Evolutionary conservation across 2,113 vertebrate genomes (phyloP).

Genomic region (Ivindomyrus marchei): DNA sequence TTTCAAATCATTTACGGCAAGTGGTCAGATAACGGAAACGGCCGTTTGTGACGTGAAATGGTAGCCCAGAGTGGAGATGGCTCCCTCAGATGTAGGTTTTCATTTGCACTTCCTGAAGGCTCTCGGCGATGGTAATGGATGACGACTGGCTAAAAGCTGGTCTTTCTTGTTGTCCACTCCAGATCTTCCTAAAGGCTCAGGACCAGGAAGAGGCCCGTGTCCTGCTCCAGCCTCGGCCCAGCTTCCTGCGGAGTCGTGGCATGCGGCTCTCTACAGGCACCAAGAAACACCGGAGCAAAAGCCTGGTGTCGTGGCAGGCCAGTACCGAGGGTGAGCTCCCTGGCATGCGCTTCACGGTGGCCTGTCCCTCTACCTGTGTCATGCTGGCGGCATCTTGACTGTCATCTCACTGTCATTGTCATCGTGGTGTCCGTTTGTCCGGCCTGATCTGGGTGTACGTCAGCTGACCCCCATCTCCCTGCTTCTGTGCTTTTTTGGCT

Average conservation of each 20-base stretch:
- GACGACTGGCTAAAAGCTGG: not conserved
- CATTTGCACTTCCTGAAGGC: not conserved
- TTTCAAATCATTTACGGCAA: not conserved
- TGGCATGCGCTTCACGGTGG: not conserved
- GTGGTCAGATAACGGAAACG: not conserved
- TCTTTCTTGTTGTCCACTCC: not conserved
- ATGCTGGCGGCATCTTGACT: not conserved
- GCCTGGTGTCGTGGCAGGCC: slow-evolving; percentile 67
- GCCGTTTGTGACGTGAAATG: not conserved
- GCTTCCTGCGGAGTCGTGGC: slow-evolving; percentile 76
- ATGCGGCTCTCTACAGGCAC: slow-evolving; percentile 88
- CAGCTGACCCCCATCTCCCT: not conserved
- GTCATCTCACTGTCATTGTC: not conserved
- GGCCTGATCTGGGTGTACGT: not conserved
- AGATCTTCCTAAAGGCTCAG: slow-evolving; percentile 87
- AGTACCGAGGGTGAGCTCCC: slow-evolving; percentile 82
- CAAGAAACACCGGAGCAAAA: slow-evolving; percentile 74
- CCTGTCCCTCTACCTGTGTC: not conserved
- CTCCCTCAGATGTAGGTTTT: not conserved
- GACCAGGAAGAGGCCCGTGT: slow-evolving; percentile 72
- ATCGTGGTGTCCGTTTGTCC: not conserved
- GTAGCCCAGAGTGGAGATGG: not conserved
- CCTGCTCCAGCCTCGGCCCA: slow-evolving; percentile 60
- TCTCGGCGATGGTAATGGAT: not conserved
- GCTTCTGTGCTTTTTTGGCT: not conserved